phyloP scores from a whole-genome alignment of 2,113 vertebrate species.

The Sander vitreus region DNA sequence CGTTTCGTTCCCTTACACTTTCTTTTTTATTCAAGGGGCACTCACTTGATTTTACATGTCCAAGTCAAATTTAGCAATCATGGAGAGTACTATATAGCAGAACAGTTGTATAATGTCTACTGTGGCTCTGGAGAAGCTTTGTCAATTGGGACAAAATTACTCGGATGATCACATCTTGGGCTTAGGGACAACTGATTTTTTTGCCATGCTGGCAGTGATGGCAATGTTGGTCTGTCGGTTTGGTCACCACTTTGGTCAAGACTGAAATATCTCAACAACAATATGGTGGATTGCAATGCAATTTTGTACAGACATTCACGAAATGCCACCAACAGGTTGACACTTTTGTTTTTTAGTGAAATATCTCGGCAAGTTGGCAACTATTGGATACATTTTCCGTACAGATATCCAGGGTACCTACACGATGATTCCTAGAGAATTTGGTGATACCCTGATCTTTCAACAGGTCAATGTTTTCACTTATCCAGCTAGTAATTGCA shows the following conservation, averaged over 20 bases:
- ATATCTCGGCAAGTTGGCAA: neutral
- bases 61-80: neutral
- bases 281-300: neutral
- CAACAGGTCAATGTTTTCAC: too few relatives aligned
- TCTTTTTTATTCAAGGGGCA: neutral
- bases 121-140: neutral
- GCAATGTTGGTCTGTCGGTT: neutral
- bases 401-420: neutral
- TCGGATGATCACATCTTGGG: fast-evolving
- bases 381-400: neutral
- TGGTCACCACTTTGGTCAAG: neutral
- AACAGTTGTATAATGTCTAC: neutral
- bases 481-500: neutral
- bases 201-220: neutral
- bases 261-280: neutral
- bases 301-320: neutral
- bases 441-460: neutral
- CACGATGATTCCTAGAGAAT: neutral
- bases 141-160: neutral
- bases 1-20: neutral
- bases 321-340: neutral
- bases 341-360: neutral
- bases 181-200: neutral
- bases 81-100: neutral
- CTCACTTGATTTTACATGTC: neutral